These are phyloP conservation scores for Tychaedon coryphoeus DNA, from an alignment of 2,113 vertebrate species.

Conservation along the genomic window DNA sequence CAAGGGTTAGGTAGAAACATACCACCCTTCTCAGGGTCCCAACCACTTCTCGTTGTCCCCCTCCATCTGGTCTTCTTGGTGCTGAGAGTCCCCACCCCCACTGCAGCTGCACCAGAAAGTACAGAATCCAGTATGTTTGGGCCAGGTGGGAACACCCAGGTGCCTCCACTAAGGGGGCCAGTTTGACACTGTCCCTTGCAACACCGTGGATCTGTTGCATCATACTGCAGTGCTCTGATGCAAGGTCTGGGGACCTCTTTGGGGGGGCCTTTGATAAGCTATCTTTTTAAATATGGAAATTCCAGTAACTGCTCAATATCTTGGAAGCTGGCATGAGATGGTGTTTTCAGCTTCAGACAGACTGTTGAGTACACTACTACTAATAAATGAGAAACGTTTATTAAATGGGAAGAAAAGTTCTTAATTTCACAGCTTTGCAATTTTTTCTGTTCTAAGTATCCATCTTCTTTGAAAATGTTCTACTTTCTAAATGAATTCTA, in stretches of 20 bases:
- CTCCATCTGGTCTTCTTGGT: not conserved
- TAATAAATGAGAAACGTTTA: not conserved
- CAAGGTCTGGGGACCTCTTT: not conserved
- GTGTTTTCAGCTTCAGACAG: not conserved
- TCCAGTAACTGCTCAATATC: not conserved
- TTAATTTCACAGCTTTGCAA: not conserved
- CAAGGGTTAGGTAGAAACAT: not conserved
- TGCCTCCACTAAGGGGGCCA: no score
- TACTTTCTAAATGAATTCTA: not conserved
- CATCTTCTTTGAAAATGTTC: not conserved
- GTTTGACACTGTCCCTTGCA: not conserved
- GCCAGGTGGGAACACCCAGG: no score
- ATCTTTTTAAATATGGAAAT: not conserved
- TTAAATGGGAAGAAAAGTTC: not conserved
- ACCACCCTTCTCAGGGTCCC: rapidly evolving
- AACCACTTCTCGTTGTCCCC: rapidly evolving
- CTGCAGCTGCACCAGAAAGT: rapidly evolving
- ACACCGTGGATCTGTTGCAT: not conserved
- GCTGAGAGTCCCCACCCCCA: rapidly evolving
- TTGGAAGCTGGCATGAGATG: not conserved
- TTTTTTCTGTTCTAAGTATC: not conserved
- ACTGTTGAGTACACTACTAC: not conserved
- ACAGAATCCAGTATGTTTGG: not conserved
- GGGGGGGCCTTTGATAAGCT: not conserved
- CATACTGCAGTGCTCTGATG: not conserved